Evolutionary conservation across 1,140 invertebrate species (phyloP), one percentile per base, ranked within the genome.

Genomic region (Copidosoma floridanum): DNA sequence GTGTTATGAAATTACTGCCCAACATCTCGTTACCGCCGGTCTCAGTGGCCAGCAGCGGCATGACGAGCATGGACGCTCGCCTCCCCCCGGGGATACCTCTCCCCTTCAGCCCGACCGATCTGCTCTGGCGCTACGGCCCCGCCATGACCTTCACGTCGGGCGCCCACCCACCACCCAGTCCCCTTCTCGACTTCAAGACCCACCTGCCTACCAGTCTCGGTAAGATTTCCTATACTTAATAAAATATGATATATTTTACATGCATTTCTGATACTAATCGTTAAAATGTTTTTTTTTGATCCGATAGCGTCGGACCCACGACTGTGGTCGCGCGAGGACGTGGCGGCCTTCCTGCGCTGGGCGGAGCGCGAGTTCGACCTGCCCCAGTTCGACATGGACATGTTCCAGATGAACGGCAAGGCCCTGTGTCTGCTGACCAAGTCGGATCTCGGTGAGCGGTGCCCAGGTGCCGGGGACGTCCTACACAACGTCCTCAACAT

Each of bases 351-450:
- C 80, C 80, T 98, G 26, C 87, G 90, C 67, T 97, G 94, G 89
- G 94, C 94, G 61, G 91, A 95, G 75, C 84, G 91, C 40, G 94
- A 97, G 79, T 97, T 94, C 74, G 94, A 96, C 71, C 80, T 98
- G 53, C 93, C 94, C 16, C 86, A 89, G 57, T 90, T 97, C 69
- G 92, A 96, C 72, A 89, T 93, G 84, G 93, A 96, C 70, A 88
- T 93, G 81, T 97, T 98, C 77, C 93, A 95, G 82, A 96, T 98
- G 93, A 98, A 98, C 78, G 95, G 95, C 88, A 96, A 96, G 81
- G 94, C 94, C 1, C 76, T 97, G 54, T 95, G 93, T 74, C 81
- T 98, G 35, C 79, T 97, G 55, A 95, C 91, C 18, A 91, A 95
- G 74, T 87, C 86, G 3, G 94, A 97, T 79, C 84, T 97, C 57